These are phyloP conservation scores for Ptiloglossa arizonensis DNA, from an alignment of 1,140 invertebrate genomes.

Conservation along the genomic window DNA sequence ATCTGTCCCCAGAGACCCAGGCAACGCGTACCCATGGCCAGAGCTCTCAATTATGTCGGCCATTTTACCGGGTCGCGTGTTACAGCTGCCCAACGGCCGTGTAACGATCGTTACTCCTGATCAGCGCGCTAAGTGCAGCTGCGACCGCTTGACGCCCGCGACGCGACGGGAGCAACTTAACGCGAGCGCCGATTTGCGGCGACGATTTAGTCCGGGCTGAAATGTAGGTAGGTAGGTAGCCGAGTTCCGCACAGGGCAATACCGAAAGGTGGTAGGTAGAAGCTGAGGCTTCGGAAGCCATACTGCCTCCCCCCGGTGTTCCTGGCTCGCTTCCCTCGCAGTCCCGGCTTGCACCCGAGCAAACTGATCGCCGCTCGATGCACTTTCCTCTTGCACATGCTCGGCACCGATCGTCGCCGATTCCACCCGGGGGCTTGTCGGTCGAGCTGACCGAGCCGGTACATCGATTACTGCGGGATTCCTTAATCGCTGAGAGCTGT, in stretches of 20 bases:
- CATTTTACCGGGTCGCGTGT: constrained; percentile 42
- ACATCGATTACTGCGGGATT: constrained; percentile 23
- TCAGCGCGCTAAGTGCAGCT: constrained; percentile 38
- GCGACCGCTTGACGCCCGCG: constrained; percentile 43
- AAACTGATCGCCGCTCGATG: constrained; percentile 71
- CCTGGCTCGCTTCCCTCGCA: constrained; percentile 65
- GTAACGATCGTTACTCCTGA: constrained; percentile 54
- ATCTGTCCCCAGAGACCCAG: not conserved
- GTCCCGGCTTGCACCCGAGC: constrained; percentile 43
- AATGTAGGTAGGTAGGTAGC: constrained; percentile 69
- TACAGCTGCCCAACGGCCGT: constrained; percentile 17
- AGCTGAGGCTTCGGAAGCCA: constrained; percentile 76
- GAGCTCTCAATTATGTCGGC: constrained; percentile 32
- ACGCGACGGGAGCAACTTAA: constrained; percentile 38
- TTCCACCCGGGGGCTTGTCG: constrained; percentile 7
- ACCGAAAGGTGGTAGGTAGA: constrained; percentile 50
- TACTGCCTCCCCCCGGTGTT: constrained; percentile 72
- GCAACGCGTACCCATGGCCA: not conserved
- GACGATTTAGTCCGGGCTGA: constrained; percentile 70
- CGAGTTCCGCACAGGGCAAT: constrained; percentile 36
- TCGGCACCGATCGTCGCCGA: constrained; percentile 24
- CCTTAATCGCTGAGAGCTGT: constrained; percentile 23
- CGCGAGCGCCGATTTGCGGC: constrained; percentile 64
- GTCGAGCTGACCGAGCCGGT: not conserved
- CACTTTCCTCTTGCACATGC: constrained; percentile 35